These are phyloP conservation scores for Darevskia nairensis DNA, from an alignment of 2,797 vertebrate species.

Conservation along the genomic window DNA sequence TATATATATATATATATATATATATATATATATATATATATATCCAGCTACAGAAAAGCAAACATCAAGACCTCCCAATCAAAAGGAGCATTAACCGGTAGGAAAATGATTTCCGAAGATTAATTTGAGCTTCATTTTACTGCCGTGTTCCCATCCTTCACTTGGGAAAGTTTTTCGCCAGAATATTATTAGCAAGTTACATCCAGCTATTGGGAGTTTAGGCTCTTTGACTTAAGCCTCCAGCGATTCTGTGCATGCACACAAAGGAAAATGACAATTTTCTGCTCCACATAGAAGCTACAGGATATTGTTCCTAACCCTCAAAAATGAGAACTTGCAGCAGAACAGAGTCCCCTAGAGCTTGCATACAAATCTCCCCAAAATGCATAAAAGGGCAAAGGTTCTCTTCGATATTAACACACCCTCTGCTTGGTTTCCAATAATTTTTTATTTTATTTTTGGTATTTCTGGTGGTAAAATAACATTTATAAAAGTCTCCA, in stretches of 20 bases:
- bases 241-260: conserved; percentile 39
- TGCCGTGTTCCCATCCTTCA: conserved; percentile 39
- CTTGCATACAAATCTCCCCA: conserved; percentile 31
- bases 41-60: background rate
- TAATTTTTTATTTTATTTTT: conserved; percentile 43
- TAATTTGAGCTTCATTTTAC: conserved; percentile 45
- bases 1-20: no score
- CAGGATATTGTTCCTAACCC: conserved; percentile 53
- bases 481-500: conserved; percentile 28
- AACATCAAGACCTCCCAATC: conserved; percentile 1
- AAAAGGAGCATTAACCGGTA: conserved; percentile 4
- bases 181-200: conserved; percentile 45
- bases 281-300: conserved; percentile 27
- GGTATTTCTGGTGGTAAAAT: background rate
- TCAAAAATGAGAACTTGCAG: conserved; percentile 38
- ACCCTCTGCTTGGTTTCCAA: conserved; percentile 22
- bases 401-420: conserved; percentile 48
- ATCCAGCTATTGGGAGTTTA: conserved; percentile 43
- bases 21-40: no score
- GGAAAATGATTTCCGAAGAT: conserved; percentile 41
- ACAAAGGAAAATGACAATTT: conserved; percentile 52
- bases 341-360: conserved; percentile 47
- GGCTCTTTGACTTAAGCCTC: conserved; percentile 35
- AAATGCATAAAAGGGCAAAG: conserved; percentile 36
- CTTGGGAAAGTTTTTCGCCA: conserved; percentile 47